Evolutionary conservation across 2,888 invertebrate genomes (phyloP), one percentile per base, ranked within the genome.

Genomic region (Trissolcus japonicus): DNA sequence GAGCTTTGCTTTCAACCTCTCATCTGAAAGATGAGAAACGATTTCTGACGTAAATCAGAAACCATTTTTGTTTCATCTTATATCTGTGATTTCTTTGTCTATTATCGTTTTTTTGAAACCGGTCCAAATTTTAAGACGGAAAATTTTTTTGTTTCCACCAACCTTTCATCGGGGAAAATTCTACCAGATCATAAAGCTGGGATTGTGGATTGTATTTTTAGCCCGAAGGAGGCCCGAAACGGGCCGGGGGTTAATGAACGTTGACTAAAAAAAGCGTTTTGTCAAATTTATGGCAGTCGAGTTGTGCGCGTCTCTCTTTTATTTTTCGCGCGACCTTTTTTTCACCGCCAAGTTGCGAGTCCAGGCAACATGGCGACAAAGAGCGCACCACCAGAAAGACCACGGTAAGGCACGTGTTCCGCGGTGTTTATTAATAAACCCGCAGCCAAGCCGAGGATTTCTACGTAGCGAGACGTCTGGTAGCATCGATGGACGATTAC

Each of bases 391-490:
- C 78, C 82, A 81, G 81, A 73, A 79, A 82, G 16, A 79, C 65
- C 77, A 72, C 82, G 82, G 77, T 79, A 81, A n/a, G 82, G 85
- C 84, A 85, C 85, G 84, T 84, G 84, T 83, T 84, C 81, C 80
- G 75, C 83, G 81, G 82, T 85, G 86, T 86, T 86, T 88, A 87
- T 88, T 88, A 87, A 88, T 87, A 88, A 87, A 87, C 86, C 80
- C 84, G 80, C 82, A 83, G 83, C 79, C 82, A 82, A 79, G 78
- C 79, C 82, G 83, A 83, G 83, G 82, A 85, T 84, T 85, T 85
- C 80, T 79, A 78, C 81, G 79, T 79, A 80, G 78, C 78, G 68
- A 81, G 79, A 80, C 80, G 82, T 81, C 80, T 80, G 81, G 81
- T 82, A 80, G 76, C 66, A 62, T 68, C 67, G 51, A 54, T 55